Conservation (phyloP, 2,113 vertebrate species). For the Brachionichthys hirsutus region DNA sequence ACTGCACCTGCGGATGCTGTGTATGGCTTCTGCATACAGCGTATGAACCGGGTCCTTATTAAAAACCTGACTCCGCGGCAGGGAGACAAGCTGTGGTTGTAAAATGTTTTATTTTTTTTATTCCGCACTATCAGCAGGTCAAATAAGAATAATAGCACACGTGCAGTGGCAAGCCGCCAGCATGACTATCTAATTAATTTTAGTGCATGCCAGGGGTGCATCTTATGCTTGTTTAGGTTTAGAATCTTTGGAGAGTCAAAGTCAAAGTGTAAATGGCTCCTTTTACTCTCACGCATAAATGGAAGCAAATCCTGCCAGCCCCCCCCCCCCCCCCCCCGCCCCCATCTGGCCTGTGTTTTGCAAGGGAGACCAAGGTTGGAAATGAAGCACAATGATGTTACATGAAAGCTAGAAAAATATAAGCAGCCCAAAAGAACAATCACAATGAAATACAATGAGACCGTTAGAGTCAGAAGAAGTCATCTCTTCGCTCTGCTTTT, state of each 20-base stretch:
- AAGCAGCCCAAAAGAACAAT: not conserved
- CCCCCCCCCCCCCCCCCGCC: too few species aligned
- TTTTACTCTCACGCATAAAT: conserved; percentile 67
- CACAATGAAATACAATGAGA: not conserved
- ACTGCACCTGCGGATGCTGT: not conserved
- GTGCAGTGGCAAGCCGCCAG: conserved; percentile 67
- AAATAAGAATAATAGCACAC: conserved; percentile 66
- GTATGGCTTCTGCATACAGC: conserved; percentile 16
- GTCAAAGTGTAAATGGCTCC: conserved; percentile 59
- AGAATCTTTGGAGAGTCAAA: conserved; percentile 66
- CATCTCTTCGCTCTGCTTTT: not conserved
- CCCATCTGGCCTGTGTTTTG: conserved; percentile 61
- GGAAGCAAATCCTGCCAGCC: conserved; percentile 54
- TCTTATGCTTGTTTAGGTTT: conserved; percentile 62
- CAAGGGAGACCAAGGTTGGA: conserved; percentile 61
- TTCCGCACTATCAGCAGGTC: conserved; percentile 57
- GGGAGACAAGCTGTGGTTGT: conserved; percentile 49
- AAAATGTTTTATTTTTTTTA: conserved; percentile 63
- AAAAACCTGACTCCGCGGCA: conserved; percentile 48
- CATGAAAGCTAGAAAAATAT: conserved; percentile 24
- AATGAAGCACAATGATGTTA: conserved; percentile 59
- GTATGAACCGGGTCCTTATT: too few species aligned
- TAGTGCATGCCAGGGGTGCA: conserved; percentile 43
- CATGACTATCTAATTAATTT: conserved; percentile 72
- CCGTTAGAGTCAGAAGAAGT: not conserved